Base-by-base conservation (phyloP, 2,113 vertebrate species). In the Odobenus rosmarus region DNA sequence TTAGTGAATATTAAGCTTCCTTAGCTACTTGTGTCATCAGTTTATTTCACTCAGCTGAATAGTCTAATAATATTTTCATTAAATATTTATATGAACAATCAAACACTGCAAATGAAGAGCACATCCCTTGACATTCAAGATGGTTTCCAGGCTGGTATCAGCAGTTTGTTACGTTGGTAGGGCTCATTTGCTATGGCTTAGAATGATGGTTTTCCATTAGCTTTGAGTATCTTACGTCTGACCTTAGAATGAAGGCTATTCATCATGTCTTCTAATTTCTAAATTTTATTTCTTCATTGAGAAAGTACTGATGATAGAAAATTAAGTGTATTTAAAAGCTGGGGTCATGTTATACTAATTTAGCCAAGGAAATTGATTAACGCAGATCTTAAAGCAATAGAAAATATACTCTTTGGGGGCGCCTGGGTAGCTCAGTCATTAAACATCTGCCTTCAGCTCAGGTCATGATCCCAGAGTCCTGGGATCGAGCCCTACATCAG, bases 1-100 rank as follows among this genome's bases (percentile, higher is more conserved):
- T 98, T 97, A 93, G 77, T 97, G 97, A 98, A 95, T 98, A 97
- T 95, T 97, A 98, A 98, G 96, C 76, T 97, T 69, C 64, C 90
- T 95, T 92, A 95, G 72, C 51, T 94, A 42, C 90, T 94, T 91
- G 79, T 96, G 86, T 88, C 49, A 90, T 98, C 62, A 96, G 96
- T 98, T 98, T 98, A 98, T 98, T 98, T 98, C 96, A 97, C 95
- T 98, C 97, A 95, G 92, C 80, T 97, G 97, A 98, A 98, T 96
- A 98, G 95, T 98, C 97, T 98, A 98, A 98, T 98, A 98, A 97
- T 98, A 98, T 98, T 98, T 98, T 97, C 93, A 97, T 98, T 98
- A 98, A 98, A 98, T 98, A 98, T 98, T 98, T 98, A 97, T 97
- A 97, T 93, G 97, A 98, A 98, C 96, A 98, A 98, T 98, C 97